phyloP scores from a whole-genome alignment of 2,888 invertebrate species.

The Machimus rusticus region DNA sequence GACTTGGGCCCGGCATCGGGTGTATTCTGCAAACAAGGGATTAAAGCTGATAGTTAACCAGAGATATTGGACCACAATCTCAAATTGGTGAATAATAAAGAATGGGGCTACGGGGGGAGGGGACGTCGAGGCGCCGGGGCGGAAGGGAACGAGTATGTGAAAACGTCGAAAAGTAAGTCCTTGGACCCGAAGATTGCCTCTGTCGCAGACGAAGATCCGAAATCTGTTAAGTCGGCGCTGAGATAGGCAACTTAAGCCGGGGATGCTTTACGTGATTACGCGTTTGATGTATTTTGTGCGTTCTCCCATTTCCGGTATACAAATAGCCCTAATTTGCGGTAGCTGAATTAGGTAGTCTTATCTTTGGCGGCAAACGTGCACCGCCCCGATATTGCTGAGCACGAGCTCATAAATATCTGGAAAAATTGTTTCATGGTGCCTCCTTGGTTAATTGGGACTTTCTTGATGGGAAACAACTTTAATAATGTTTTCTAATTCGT shows the following conservation, averaged over 20 bases:
- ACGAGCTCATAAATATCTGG: not conserved
- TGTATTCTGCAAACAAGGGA: conserved; percentile 32
- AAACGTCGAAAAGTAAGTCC: conserved; percentile 13
- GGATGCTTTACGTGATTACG: conserved; percentile 43
- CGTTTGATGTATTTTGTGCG: conserved; percentile 41
- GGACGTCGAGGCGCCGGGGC: not conserved
- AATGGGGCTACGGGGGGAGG: not conserved
- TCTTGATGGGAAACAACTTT: conserved; percentile 5
- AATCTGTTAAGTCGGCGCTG: conserved; percentile 41
- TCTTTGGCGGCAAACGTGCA: not conserved
- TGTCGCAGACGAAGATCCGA: not conserved
- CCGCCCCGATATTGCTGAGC: conserved; percentile 16
- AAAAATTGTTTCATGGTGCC: conserved; percentile 11
- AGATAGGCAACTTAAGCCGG: conserved; percentile 40
- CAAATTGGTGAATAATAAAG: conserved; percentile 42
- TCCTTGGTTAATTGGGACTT: conserved; percentile 12
- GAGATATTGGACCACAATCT: conserved; percentile 31
- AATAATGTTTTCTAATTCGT: conserved; percentile 26
- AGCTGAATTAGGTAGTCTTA: conserved; percentile 18
- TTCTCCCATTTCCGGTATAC: conserved; percentile 40
- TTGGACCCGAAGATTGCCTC: not conserved
- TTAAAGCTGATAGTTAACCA: conserved; percentile 30
- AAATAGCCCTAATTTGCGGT: conserved; percentile 44
- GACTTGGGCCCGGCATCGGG: not conserved
- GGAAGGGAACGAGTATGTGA: conserved; percentile 8